These are phyloP conservation scores for Siderastrea siderea DNA, from an alignment of 92 coral and sea anemone species.

Conservation along the genomic window DNA sequence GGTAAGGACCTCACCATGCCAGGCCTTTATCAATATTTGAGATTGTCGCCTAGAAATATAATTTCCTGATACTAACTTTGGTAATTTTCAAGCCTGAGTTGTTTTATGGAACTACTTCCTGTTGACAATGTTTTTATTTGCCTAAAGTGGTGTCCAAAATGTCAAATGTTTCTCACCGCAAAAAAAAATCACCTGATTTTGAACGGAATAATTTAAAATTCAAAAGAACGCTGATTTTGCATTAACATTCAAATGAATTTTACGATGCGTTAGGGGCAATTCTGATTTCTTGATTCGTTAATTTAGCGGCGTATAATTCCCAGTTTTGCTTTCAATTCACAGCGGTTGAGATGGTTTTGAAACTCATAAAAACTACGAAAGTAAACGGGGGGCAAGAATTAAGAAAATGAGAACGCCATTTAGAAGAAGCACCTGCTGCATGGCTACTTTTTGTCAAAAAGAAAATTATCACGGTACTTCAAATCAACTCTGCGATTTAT, in stretches of 20 bases:
- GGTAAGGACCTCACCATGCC: neutral
- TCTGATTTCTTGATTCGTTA: neutral
- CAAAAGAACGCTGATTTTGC: neutral
- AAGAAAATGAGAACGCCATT: neutral
- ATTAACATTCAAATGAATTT: neutral
- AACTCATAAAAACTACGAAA: slow-evolving; percentile 4
- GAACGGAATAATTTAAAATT: neutral
- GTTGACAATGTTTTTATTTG: neutral
- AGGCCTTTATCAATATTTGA: slow-evolving; percentile 16
- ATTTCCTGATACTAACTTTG: neutral
- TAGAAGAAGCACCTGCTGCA: slow-evolving; percentile 10
- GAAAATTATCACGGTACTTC: neutral
- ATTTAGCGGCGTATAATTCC: neutral
- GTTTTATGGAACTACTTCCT: neutral
- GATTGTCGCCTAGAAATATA: neutral
- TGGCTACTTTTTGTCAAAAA: neutral
- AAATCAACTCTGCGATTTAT: neutral
- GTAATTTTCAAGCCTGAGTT: neutral
- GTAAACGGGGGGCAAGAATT: slow-evolving; percentile 17
- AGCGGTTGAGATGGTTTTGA: slow-evolving; percentile 27
- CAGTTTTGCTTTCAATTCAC: slow-evolving; percentile 1
- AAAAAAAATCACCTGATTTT: neutral
- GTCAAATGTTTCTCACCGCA: neutral
- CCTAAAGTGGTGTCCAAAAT: neutral
- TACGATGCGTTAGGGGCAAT: neutral